A percentile compares a stretch with the other conserved stretches of the same genome.
Conservation (phyloP, 2,888 invertebrate species). For the Asteroscopus sphinx region DNA sequence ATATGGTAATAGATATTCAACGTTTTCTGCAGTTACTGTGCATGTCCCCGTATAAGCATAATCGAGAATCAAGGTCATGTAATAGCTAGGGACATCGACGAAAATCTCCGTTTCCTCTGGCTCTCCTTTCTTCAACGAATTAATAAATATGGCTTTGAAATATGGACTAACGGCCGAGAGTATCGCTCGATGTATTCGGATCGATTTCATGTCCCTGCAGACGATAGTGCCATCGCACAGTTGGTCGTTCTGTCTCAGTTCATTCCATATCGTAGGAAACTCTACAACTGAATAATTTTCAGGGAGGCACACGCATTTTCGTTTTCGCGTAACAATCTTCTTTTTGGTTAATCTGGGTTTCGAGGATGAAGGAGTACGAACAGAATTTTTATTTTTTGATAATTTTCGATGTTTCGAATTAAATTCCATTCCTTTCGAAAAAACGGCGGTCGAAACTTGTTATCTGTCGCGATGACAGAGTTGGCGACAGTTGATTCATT, state of each 20-base stretch:
- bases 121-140: slow-evolving; percentile 91
- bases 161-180: slow-evolving; percentile 93
- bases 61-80: slow-evolving; percentile 92
- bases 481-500: slow-evolving; percentile 73
- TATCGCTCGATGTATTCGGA: slow-evolving; percentile 92
- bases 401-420: slow-evolving; percentile 89
- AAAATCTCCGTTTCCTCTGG: slow-evolving; percentile 90
- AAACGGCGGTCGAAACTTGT: slow-evolving; percentile 88
- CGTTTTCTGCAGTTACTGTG: slow-evolving; percentile 91
- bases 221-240: slow-evolving; percentile 93
- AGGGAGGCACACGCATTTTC: slow-evolving; percentile 91
- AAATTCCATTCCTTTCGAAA: slow-evolving; percentile 89
- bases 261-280: slow-evolving; percentile 92
- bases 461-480: slow-evolving; percentile 86
- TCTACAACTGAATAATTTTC: slow-evolving; percentile 90
- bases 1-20: slow-evolving; percentile 92
- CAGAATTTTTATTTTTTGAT: slow-evolving; percentile 88
- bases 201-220: slow-evolving; percentile 90
- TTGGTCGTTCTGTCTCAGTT: slow-evolving; percentile 91
- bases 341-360: slow-evolving; percentile 84
- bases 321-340: slow-evolving; percentile 82
- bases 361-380: slow-evolving; percentile 83
- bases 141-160: slow-evolving; percentile 93
- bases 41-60: slow-evolving; percentile 94
- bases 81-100: slow-evolving; percentile 89